These are phyloP conservation scores for Micropterix aruncella DNA, from an alignment of 2,888 invertebrate species.

Conservation along the genomic window DNA sequence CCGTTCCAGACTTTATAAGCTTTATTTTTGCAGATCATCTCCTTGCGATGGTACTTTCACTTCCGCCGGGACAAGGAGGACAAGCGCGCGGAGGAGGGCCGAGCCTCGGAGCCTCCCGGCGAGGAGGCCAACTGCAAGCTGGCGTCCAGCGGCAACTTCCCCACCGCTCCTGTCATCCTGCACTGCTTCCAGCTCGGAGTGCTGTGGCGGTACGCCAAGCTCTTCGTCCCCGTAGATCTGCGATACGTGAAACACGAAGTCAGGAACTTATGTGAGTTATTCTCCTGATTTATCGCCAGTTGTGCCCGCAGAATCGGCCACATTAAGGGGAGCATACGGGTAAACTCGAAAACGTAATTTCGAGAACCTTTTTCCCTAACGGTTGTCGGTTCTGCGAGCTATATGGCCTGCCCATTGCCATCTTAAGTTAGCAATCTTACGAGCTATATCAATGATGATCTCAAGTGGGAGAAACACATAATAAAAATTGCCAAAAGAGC, in stretches of 20 bases:
- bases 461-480: no score
- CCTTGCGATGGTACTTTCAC: constrained; percentile 59
- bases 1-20: no score
- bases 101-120: constrained; percentile 3
- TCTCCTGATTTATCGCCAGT: not conserved
- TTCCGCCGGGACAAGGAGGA: constrained; percentile 31
- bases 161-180: constrained; percentile 35
- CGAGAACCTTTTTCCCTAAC: no score
- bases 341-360: no score
- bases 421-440: no score
- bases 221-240: constrained; percentile 73
- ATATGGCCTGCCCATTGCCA: no score
- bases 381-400: no score
- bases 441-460: no score
- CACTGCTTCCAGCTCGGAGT: constrained; percentile 60
- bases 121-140: constrained; percentile 8
- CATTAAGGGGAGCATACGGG: no score
- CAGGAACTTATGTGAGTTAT: constrained; percentile 42
- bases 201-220: constrained; percentile 69
- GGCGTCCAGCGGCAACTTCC: constrained; percentile 10
- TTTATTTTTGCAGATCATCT: no score
- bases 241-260: constrained; percentile 75
- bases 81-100: constrained; percentile 22
- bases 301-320: no score
- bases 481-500: no score